phyloP scores from a whole-genome alignment of 2,113 vertebrate genomes.

The Raja brachyura region DNA sequence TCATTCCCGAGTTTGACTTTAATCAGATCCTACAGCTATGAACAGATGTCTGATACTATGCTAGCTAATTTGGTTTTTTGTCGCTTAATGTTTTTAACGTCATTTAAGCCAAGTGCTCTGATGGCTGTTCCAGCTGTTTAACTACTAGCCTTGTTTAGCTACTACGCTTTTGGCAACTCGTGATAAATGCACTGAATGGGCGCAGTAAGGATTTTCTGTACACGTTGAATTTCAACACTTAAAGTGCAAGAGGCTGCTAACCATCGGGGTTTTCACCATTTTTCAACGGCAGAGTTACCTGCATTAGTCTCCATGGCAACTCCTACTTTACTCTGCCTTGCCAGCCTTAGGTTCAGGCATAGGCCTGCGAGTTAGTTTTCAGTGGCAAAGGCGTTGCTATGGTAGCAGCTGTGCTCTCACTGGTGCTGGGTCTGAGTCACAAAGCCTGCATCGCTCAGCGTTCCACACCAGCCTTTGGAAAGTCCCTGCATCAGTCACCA shows the following conservation, averaged over 20 bases:
- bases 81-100: conserved; percentile 9
- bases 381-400: conserved; percentile 19
- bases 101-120: conserved; percentile 27
- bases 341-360: background rate
- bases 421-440: background rate
- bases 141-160: conserved; percentile 4
- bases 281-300: background rate
- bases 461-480: background rate
- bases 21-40: conserved; percentile 37
- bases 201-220: background rate
- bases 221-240: conserved; percentile 1
- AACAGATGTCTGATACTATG: conserved; percentile 32
- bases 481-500: background rate
- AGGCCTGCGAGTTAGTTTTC: conserved; percentile 13
- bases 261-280: background rate
- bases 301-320: background rate
- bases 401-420: background rate
- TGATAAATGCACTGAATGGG: background rate
- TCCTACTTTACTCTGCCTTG: background rate
- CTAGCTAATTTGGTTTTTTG: conserved; percentile 19
- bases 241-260: background rate
- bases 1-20: conserved; percentile 34
- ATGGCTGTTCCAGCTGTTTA: conserved; percentile 31
- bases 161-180: conserved; percentile 1
- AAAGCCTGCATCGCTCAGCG: background rate